phyloP scores from a whole-genome alignment of 2,113 vertebrate species.

The Orthonyx spaldingii region DNA sequence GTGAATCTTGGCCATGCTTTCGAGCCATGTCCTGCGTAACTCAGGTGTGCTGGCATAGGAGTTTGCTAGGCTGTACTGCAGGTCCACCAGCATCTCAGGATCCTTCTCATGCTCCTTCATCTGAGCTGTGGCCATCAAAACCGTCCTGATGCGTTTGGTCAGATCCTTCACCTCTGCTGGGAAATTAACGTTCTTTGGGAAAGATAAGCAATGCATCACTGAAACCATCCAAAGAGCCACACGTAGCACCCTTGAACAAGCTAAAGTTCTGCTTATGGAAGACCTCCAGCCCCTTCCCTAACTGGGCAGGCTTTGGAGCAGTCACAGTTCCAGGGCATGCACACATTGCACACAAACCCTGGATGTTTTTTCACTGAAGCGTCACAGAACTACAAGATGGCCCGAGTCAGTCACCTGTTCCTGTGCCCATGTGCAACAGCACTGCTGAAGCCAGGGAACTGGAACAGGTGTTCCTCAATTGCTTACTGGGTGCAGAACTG shows the following conservation, averaged over 20 bases:
- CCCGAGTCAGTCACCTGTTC: not conserved
- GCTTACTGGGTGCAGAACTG: not conserved
- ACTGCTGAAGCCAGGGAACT: not conserved
- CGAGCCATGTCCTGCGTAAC: conserved; percentile 93
- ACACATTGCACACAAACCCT: not conserved
- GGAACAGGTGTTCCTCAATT: not conserved
- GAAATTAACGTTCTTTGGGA: conserved; percentile 89
- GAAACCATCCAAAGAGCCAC: not conserved
- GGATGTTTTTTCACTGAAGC: not conserved
- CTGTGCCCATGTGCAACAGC: not conserved
- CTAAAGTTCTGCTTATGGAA: not conserved
- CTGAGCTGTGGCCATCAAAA: conserved; percentile 97
- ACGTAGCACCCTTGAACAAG: not conserved
- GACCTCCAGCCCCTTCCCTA: not conserved
- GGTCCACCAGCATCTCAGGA: conserved; percentile 95
- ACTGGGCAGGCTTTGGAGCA: not conserved
- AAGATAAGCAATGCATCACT: conserved; percentile 61
- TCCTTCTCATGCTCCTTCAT: conserved; percentile 99
- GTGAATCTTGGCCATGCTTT: conserved; percentile 98
- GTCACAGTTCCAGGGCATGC: not conserved
- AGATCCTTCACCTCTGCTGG: conserved; percentile 97
- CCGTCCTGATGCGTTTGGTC: conserved; percentile 93
- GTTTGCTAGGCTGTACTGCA: conserved; percentile 97
- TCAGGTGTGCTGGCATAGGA: conserved; percentile 97
- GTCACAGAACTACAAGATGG: not conserved